Conservation (phyloP, 2,888 invertebrate species). For the Dasypolia templi region DNA sequence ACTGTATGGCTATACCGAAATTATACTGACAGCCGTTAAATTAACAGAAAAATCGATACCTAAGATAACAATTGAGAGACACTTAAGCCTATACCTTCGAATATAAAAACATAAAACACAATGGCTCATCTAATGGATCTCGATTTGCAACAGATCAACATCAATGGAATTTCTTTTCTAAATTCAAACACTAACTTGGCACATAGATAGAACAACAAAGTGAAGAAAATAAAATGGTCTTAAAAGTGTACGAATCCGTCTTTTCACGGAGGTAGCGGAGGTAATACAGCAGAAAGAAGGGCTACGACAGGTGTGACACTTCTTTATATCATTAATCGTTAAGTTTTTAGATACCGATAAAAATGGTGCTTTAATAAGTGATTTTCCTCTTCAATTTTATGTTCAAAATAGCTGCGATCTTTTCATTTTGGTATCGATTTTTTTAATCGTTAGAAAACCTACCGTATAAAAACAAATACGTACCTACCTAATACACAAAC, state of each 20-base stretch:
- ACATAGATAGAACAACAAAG: not conserved
- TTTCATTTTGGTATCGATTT: not conserved
- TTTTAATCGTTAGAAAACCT: not conserved
- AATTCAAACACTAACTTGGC: conserved; percentile 19
- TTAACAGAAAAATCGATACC: not conserved
- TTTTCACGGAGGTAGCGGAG: not conserved
- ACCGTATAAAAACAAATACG: not conserved
- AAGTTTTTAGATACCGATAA: not conserved
- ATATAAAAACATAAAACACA: not conserved
- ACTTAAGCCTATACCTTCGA: not conserved
- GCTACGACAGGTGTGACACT: not conserved
- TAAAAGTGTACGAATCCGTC: not conserved
- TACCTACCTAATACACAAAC: not conserved
- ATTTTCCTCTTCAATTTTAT: not conserved
- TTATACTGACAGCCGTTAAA: not conserved
- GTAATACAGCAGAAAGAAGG: not conserved
- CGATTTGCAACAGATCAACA: not conserved
- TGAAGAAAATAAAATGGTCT: conserved; percentile 20
- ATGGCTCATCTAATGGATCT: not conserved
- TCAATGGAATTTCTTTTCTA: conserved; percentile 6
- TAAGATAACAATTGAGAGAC: not conserved
- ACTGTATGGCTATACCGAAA: not conserved
- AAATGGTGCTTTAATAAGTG: not conserved
- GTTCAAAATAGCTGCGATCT: not conserved
- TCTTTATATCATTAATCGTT: conserved; percentile 1